These are phyloP conservation scores for Hylaea fasciaria DNA, from an alignment of 2,888 invertebrate species.

Conservation along the genomic window DNA sequence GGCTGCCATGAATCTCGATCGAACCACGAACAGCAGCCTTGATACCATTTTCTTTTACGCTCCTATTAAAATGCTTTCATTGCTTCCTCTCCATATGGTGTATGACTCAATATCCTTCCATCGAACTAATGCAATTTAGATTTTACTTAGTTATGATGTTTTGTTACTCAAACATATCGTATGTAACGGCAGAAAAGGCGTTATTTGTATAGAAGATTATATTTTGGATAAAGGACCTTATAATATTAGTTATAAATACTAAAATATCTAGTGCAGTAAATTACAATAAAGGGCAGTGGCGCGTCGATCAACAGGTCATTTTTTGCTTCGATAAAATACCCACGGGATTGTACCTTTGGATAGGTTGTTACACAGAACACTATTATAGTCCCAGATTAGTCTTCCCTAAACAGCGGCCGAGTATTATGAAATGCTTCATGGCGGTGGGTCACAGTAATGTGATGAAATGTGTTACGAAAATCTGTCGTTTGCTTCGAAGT, in stretches of 20 bases:
- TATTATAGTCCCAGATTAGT: too few relatives aligned
- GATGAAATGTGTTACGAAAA: slow-evolving; percentile 27
- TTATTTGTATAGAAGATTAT: too few relatives aligned
- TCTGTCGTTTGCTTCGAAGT: slow-evolving; percentile 6
- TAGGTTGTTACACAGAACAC: too few relatives aligned
- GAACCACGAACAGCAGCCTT: slow-evolving; percentile 59
- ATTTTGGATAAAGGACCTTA: too few relatives aligned
- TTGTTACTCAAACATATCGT: not conserved
- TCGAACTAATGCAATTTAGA: slow-evolving; percentile 31
- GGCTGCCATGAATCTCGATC: slow-evolving; percentile 54
- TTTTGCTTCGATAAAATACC: too few relatives aligned
- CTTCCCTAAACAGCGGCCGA: too few relatives aligned
- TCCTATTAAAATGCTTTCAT: slow-evolving; percentile 68
- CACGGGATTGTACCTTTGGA: too few relatives aligned
- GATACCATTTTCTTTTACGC: slow-evolving; percentile 63
- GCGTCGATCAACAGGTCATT: too few relatives aligned
- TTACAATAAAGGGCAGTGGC: too few relatives aligned
- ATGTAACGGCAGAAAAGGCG: not conserved
- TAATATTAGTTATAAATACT: too few relatives aligned
- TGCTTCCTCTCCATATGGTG: slow-evolving; percentile 65
- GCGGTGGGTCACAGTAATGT: slow-evolving; percentile 11
- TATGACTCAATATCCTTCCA: slow-evolving; percentile 54
- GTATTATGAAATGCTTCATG: not conserved
- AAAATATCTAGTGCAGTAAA: too few relatives aligned
- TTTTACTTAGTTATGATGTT: not conserved